Evolutionary conservation across 2,888 invertebrate species (phyloP), one percentile per base, ranked within the genome.

Genomic region (Rotaria magnacalcarata): DNA sequence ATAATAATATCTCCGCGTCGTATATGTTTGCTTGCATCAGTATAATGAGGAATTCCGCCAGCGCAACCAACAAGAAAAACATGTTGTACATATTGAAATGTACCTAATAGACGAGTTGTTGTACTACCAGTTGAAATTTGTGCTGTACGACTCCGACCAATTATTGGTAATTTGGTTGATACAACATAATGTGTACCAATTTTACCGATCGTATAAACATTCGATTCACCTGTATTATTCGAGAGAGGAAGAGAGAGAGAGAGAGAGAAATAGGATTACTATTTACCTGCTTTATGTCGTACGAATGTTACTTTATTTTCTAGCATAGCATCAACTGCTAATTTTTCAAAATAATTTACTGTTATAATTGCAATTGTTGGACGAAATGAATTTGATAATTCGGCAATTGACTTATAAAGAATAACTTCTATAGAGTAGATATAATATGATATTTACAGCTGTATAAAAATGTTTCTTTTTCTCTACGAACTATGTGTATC

Each of bases 1-100:
- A 91, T 89, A 7, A 91, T 90, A 19, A 91, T 89, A 87, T 91
- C 91, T 24, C 91, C 97, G 41, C 97, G 93, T 47, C 96, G 93
- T 43, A 97, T 96, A 90, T 98, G 97, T 88, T 94, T 94, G 88
- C 94, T 93, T 91, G 95, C 96, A 91, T 98, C 97, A 0, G 96
- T 96, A 90, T 95, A 97, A 92, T 98, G 96, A 0, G 98, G 97
- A 80, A 99, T 96, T 4, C 96, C 98, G 19, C 98, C 98, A 10
- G 96, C 97, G 6, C 96, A 96, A 50, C 98, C 98, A 60, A 98
- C 96, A 88, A 99, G 92, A 90, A 99, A 95, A 43, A 99, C 97
- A 90, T 95, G 96, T 90, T 98, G 96, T 87, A 97, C 95, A 87
- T 90, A 89, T 91, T 96, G 97, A 93, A 99, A 99, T 89, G 96